These are phyloP conservation scores for Tetropium fuscum DNA, from an alignment of 2,888 invertebrate genomes.

Conservation along the genomic window DNA sequence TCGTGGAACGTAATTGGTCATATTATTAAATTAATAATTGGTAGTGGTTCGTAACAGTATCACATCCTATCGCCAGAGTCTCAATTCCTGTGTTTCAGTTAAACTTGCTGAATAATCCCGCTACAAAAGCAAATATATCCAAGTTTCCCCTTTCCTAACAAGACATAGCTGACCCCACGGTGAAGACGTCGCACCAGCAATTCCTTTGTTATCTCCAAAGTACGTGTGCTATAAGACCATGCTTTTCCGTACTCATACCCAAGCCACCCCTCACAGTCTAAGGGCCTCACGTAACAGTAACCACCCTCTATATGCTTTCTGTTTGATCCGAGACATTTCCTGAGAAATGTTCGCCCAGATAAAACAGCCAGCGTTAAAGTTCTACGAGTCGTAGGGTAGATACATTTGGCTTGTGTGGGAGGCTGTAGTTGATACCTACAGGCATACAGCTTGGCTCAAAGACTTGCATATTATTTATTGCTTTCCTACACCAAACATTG, in stretches of 20 bases:
- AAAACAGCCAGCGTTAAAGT: constrained; percentile 8
- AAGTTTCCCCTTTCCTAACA: constrained; percentile 44
- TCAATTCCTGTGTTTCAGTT: constrained; percentile 13
- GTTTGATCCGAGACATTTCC: constrained; percentile 62
- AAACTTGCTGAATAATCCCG: constrained; percentile 29
- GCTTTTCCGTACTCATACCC: constrained; percentile 49
- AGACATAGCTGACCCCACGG: constrained; percentile 55
- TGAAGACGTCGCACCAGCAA: constrained; percentile 60
- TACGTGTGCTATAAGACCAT: constrained; percentile 56
- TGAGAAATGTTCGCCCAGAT: constrained; percentile 46
- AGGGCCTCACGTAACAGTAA: constrained; percentile 49
- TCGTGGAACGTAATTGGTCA: no score
- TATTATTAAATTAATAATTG: no score
- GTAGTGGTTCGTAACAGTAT: neutral
- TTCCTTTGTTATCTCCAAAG: constrained; percentile 65
- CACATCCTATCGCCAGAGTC: constrained; percentile 3
- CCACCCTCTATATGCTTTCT: constrained; percentile 67
- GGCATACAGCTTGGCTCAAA: constrained; percentile 65
- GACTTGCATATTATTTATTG: constrained; percentile 68
- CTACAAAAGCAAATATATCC: constrained; percentile 44
- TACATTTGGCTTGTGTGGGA: constrained; percentile 43
- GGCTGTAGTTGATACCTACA: constrained; percentile 62
- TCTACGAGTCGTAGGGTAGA: constrained; percentile 6
- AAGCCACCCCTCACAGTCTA: constrained; percentile 54
- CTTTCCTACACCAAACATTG: constrained; percentile 65